Evolutionary conservation across 2,888 invertebrate genomes (phyloP), one percentile per base, ranked within the genome.

Genomic region (Drosophila infuscata): DNA sequence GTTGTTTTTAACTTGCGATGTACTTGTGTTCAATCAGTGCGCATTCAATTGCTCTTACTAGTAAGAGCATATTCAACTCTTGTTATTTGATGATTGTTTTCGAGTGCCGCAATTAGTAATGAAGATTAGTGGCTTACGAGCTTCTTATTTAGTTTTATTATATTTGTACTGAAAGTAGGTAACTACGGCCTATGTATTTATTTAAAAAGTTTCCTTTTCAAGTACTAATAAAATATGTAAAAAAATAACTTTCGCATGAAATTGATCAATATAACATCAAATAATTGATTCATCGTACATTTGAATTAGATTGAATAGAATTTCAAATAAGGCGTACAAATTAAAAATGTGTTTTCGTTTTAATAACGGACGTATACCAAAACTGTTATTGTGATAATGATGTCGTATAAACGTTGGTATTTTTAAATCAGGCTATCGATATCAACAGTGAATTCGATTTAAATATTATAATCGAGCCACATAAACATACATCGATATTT

Each of bases 401-500:
- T 17, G 15, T 6, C 12, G 17, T n/a, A 30, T 56, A 56, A 30
- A 41, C 17, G 29, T 12, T 41, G n/a, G 41, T 43, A 43, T 43
- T 57, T 57, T 32, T 17, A 3, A 5, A 41, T 41, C 20, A 32
- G 20, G 7, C 15, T 20, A 41, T 43, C 57, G 43, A 15, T 57
- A 32, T 30, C 20, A 41, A 20, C 38, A 32, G 15, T 7, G 3
- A 11, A 32, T 9, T 20, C 57, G 20, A 57, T 9, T 9, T 15
- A 4, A 32, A 11, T 0, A 20, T 33, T 9, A 20, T 32, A 33
- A 33, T 61, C 61, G 32, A 58, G n/a, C 32, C 32, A 3, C 9
- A 15, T 8, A 4, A 17, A 33, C 1, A 33, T 46, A 15, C 63
- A 77, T 76, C 78, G 78, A 60, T 67, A 57, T 43, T 53, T 30